Evolutionary conservation across 2,113 vertebrate genomes (phyloP), one percentile per base, ranked within the genome.

Genomic region (Pseudonaja textilis): DNA sequence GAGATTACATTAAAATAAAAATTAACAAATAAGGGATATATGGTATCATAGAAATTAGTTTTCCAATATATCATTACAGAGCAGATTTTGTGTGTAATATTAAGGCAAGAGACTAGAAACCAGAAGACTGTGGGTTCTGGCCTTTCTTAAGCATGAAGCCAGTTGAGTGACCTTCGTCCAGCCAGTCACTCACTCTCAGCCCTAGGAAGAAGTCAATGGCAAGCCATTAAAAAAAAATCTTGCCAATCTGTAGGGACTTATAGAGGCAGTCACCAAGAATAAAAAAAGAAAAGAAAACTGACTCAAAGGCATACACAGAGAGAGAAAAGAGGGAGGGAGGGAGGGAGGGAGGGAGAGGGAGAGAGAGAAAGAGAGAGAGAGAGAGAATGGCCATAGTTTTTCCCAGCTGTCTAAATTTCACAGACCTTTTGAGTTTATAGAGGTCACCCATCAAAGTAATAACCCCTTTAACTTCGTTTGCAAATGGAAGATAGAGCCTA

Each of bases 401-500:
- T 14, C 61, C 29, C 29, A n/a, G 29, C 7, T 69, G n/a, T 74
- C 64, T 81, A 81, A 81, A 81, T 81, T 81, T 81, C 34, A 3
- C 34, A 81, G 74, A 42, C 74, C 74, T 81, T 81, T 81, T 81
- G 74, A 81, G 34, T 81, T 81, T 8, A 8, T 81, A 81, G 34
- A 42, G 34, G 34, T 81, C 18, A 81, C 74, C 74, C 34, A 42
- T 22, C 16, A 20, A 81, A 81, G 34, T 20, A 42, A 81, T 81
- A 22, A 81, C 74, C 74, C 39, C 34, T 81, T 81, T 81, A 42
- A 22, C 54, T 42, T 96, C 22, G 88, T 26, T 86, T 95, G 93
- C 94, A 95, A 95, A 42, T 94, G 18, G 93, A 4, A 94, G 57
- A 55, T 54, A 14, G 88, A 92, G 91, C 91, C 91, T 56, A 93